Evolutionary conservation across 2,797 vertebrate species (phyloP), one percentile per base, ranked within the genome.

Genomic region (Sebastes minor): DNA sequence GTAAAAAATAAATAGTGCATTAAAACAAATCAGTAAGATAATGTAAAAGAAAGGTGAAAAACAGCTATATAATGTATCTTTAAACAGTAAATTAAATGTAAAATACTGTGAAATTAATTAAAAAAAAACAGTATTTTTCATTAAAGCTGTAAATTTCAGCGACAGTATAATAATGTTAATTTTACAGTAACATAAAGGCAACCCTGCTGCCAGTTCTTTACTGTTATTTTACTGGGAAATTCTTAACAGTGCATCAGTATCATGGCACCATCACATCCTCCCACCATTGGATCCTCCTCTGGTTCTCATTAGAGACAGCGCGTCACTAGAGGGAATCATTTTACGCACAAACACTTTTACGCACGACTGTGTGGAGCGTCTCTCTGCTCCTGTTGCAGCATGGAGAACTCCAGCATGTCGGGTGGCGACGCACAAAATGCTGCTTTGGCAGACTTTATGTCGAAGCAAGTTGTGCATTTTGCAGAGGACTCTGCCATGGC

Each of bases 321-420:
- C 69, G 76, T 84, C 92, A 66, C 88, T 83, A 86, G 84, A 38
- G 88, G 85, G 87, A 86, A 42, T 66, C 84, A 63, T 79, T 90
- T 91, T 92, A 88, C 87, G 89, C 93, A 89, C 89, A 20, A 76
- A 55, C 77, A 84, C 74, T 53, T 53, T 25, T 55, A 71, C 83
- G 62, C 78, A 75, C 69, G 69, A 46, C 32, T 25, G 76, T 76
- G 76, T 80, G 76, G 80, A 80, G 46, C 65, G 57, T 67, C 65
- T 20, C 59, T 66, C 75, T 38, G 35, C 86, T 83, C 84, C 71
- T 87, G 85, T 88, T 90, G 93, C 81, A 88, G 81, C 78, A 95
- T 96, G 95, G 92, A 95, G 42, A 94, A 91, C 88, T 88, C 91
- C 77, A 93, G 82, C 55, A 75, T 77, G 76, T 20, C 60, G 7